phyloP scores from a whole-genome alignment of 1,140 invertebrate species.

The Radopholus similis region DNA sequence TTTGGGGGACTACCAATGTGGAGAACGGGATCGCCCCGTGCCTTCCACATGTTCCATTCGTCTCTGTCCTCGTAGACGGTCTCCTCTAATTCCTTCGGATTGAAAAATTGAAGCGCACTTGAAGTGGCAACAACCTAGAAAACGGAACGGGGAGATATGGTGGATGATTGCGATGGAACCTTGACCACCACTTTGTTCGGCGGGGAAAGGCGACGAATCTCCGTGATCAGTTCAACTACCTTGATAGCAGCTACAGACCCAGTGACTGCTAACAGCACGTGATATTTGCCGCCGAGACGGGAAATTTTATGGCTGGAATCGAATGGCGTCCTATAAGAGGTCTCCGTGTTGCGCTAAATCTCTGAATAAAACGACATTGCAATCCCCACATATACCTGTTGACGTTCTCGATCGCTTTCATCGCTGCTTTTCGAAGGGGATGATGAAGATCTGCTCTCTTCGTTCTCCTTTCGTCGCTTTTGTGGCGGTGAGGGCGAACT shows the following conservation, averaged over 20 bases:
- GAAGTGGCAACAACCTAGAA: slow-evolving; percentile 78
- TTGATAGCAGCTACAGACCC: slow-evolving; percentile 89
- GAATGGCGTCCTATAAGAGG: slow-evolving; percentile 22
- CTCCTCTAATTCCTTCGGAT: slow-evolving; percentile 67
- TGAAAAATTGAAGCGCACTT: slow-evolving; percentile 79
- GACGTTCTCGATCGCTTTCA: too few relatives aligned
- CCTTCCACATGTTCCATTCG: slow-evolving; percentile 88
- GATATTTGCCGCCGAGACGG: slow-evolving; percentile 44
- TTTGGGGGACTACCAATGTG: slow-evolving; percentile 72
- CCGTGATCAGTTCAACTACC: slow-evolving; percentile 69
- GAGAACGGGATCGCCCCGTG: slow-evolving; percentile 84
- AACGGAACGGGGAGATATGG: background rate
- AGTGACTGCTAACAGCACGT: slow-evolving; percentile 76
- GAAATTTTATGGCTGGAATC: slow-evolving; percentile 25
- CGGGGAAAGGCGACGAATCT: slow-evolving; percentile 61
- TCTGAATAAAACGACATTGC: too few relatives aligned
- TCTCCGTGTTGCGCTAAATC: background rate
- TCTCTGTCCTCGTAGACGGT: slow-evolving; percentile 74
- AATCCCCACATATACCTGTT: too few relatives aligned
- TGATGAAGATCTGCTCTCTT: too few relatives aligned
- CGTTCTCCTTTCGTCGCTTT: too few relatives aligned
- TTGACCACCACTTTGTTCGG: slow-evolving; percentile 49
- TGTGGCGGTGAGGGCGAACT: too few relatives aligned
- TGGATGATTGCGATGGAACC: slow-evolving; percentile 25
- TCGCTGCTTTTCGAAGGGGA: too few relatives aligned